Evolutionary conservation across 1,140 invertebrate species (phyloP).

Genomic region (Bacillus rossius): DNA sequence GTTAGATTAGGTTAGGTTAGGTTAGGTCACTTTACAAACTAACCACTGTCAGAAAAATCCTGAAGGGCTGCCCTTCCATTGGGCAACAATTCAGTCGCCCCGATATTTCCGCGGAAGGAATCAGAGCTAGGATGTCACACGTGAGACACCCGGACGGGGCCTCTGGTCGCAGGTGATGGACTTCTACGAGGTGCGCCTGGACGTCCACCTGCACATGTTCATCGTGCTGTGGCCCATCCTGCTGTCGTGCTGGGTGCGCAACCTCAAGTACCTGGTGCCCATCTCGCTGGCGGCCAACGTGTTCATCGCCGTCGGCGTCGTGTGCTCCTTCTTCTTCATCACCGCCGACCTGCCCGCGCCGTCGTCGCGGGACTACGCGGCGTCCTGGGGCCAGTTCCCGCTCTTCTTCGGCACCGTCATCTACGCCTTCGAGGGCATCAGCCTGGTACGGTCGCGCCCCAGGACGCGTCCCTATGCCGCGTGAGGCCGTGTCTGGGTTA

Average conservation of each 20-base stretch:
- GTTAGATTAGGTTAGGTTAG: no score
- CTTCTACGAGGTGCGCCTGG: not conserved
- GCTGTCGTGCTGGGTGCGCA: slow-evolving; percentile 65
- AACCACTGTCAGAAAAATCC: no score
- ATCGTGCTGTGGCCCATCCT: slow-evolving; percentile 65
- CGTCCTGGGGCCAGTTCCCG: slow-evolving; percentile 52
- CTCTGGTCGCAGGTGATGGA: slow-evolving; percentile 6
- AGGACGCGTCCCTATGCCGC: no score
- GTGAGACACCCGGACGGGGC: no score
- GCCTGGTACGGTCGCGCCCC: slow-evolving; percentile 53
- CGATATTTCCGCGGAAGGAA: no score
- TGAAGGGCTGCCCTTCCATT: no score
- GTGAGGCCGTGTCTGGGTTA: no score
- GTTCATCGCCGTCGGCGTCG: slow-evolving; percentile 53
- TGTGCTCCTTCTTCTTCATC: slow-evolving; percentile 30
- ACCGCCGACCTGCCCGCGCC: not conserved
- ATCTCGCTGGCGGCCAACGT: slow-evolving; percentile 67
- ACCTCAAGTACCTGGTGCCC: slow-evolving; percentile 67
- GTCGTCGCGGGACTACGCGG: slow-evolving; percentile 41
- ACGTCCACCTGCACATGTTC: slow-evolving; percentile 53
- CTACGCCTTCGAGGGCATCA: slow-evolving; percentile 76
- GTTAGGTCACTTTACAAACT: no score
- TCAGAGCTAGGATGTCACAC: no score
- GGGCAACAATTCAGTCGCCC: no score
- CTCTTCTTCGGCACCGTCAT: slow-evolving; percentile 72